A percentile compares a stretch with the other conserved stretches of the same genome.
These are phyloP conservation scores for Dromius quadrimaculatus DNA, from an alignment of 2,888 invertebrate genomes.

Conservation along the genomic window DNA sequence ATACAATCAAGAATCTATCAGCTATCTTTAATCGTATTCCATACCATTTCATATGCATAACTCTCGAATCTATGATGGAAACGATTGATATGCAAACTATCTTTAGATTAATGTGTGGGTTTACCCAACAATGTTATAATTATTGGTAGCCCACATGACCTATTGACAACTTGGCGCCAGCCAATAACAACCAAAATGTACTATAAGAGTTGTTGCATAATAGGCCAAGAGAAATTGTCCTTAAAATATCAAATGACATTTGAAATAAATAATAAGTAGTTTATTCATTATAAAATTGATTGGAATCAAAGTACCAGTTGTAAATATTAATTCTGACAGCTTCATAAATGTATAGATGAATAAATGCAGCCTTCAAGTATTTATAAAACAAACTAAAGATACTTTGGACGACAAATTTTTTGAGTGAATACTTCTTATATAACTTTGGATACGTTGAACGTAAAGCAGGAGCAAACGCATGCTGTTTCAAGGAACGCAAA, in stretches of 20 bases:
- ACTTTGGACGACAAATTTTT: too few species aligned
- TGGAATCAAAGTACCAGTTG: too few species aligned
- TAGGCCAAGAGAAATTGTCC: not conserved
- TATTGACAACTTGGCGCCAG: slow-evolving; percentile 2
- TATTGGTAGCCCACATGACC: slow-evolving; percentile 2
- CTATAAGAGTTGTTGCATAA: not conserved
- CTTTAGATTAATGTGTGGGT: slow-evolving; percentile 16
- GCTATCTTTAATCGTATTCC: not conserved
- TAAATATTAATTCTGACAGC: too few species aligned
- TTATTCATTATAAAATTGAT: too few species aligned
- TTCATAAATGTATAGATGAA: too few species aligned
- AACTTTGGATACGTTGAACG: too few species aligned
- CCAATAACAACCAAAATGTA: not conserved
- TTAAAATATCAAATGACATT: not conserved
- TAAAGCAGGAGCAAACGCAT: too few species aligned
- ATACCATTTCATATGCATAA: slow-evolving; percentile 20
- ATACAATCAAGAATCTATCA: slow-evolving; percentile 3
- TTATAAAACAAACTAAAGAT: too few species aligned
- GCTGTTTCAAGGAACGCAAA: too few species aligned
- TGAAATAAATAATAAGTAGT: too few species aligned
- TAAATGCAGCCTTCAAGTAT: too few species aligned
- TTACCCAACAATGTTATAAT: slow-evolving; percentile 21
- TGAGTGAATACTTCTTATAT: too few species aligned
- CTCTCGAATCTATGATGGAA: slow-evolving; percentile 3
- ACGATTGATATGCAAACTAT: slow-evolving; percentile 17